Percentiles rank a stretch among this genome's conserved stretches.
phyloP scores from a whole-genome alignment of 2,888 invertebrate species.

The Lapara coniferarum region DNA sequence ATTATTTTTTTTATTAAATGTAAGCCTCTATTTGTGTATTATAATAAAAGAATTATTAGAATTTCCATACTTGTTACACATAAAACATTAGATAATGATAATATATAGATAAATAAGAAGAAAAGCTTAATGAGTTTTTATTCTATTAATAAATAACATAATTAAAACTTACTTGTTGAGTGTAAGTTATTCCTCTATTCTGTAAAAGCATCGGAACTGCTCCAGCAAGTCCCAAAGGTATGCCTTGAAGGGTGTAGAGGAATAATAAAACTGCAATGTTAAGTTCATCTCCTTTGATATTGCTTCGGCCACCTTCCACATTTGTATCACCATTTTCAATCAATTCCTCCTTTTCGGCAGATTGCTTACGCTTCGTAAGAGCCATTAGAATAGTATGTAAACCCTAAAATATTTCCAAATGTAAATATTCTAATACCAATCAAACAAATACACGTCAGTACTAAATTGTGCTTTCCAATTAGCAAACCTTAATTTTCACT shows the following conservation, averaged over 20 bases:
- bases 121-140: no score
- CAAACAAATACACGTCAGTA: conserved; percentile 66
- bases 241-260: conserved; percentile 96
- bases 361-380: conserved; percentile 71
- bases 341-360: conserved; percentile 67
- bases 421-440: conserved; percentile 46
- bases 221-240: conserved; percentile 96
- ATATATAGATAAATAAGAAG: no score
- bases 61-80: no score
- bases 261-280: conserved; percentile 95
- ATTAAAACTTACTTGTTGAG: conserved; percentile 88
- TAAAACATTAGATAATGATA: no score
- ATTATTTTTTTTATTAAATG: conserved; percentile 26
- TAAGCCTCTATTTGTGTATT: neutral
- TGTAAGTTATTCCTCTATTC: conserved; percentile 95
- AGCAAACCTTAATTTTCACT: conserved; percentile 67
- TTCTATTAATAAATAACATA: neutral
- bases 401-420: conserved; percentile 54
- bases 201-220: conserved; percentile 98
- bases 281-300: conserved; percentile 88
- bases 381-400: conserved; percentile 68
- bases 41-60: neutral
- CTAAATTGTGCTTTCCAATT: conserved; percentile 35
- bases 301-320: conserved; percentile 59
- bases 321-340: conserved; percentile 71